phyloP scores from a whole-genome alignment of 2,888 invertebrate species.

The Eupithecia subumbrata region DNA sequence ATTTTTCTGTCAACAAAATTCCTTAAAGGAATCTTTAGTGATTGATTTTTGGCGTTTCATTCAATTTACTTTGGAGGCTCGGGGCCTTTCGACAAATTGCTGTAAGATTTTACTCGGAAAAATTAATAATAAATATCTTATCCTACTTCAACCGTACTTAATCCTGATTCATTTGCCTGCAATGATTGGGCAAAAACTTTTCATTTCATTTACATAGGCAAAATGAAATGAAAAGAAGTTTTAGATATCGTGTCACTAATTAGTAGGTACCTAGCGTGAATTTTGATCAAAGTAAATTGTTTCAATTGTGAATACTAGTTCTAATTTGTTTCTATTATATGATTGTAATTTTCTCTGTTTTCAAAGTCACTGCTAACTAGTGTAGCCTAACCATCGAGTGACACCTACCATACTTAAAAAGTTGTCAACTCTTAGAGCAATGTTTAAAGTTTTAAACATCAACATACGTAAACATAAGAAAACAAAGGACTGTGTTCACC shows the following conservation, averaged over 20 bases:
- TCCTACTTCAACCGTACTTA: slow-evolving; percentile 3
- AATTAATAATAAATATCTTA: neutral
- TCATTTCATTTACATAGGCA: neutral
- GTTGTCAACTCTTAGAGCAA: too few relatives aligned
- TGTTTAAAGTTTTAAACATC: too few relatives aligned
- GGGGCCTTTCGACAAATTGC: neutral
- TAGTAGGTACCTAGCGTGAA: neutral
- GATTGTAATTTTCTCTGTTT: too few relatives aligned
- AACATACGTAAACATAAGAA: neutral
- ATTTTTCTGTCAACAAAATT: slow-evolving; percentile 37
- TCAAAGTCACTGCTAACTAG: too few relatives aligned
- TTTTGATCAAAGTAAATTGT: neutral
- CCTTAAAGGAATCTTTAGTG: slow-evolving; percentile 24
- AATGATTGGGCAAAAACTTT: neutral
- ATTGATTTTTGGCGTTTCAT: slow-evolving; percentile 27
- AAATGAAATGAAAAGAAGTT: neutral
- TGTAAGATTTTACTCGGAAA: slow-evolving; percentile 1
- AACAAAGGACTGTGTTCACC: neutral
- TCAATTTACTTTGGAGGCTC: slow-evolving; percentile 3
- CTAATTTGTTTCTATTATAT: too few relatives aligned
- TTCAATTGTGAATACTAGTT: too few relatives aligned
- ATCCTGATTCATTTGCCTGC: neutral
- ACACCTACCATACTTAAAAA: too few relatives aligned
- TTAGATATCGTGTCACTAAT: neutral
- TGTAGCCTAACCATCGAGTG: too few relatives aligned